Evolutionary conservation across 2,113 vertebrate species (phyloP).

Genomic region (Lycaon pictus): DNA sequence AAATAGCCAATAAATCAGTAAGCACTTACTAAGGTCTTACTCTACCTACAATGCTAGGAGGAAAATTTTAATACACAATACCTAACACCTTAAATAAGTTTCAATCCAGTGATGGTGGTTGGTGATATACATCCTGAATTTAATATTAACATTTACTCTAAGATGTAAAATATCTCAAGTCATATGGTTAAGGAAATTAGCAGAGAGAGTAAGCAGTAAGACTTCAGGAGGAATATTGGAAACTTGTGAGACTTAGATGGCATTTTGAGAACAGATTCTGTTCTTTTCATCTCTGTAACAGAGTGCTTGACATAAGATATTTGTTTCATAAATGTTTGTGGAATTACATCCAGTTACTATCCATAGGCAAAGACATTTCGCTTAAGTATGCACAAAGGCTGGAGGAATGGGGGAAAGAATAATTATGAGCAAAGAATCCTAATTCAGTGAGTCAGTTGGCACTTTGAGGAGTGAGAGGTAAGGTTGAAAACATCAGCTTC

Average conservation of each 20-base stretch:
- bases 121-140: not conserved
- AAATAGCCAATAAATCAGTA: slow-evolving; percentile 44
- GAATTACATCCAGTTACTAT: not conserved
- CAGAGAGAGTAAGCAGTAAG: not conserved
- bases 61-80: not conserved
- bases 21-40: slow-evolving; percentile 17
- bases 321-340: slow-evolving; percentile 1
- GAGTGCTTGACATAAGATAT: not conserved
- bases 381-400: not conserved
- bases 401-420: not conserved
- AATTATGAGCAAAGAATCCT: not conserved
- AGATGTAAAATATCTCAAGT: not conserved
- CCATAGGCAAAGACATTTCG: not conserved
- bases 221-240: not conserved
- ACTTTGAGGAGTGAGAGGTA: not conserved
- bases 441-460: not conserved
- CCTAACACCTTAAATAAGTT: not conserved
- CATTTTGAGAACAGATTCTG: not conserved
- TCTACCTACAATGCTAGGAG: not conserved
- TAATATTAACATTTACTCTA: not conserved
- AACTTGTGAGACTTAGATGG: not conserved
- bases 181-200: not conserved
- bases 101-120: not conserved
- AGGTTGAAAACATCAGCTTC: not conserved
- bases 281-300: not conserved